These are phyloP conservation scores for Halcyon leucocephala DNA, from an alignment of 2,797 vertebrate species.

Conservation along the genomic window DNA sequence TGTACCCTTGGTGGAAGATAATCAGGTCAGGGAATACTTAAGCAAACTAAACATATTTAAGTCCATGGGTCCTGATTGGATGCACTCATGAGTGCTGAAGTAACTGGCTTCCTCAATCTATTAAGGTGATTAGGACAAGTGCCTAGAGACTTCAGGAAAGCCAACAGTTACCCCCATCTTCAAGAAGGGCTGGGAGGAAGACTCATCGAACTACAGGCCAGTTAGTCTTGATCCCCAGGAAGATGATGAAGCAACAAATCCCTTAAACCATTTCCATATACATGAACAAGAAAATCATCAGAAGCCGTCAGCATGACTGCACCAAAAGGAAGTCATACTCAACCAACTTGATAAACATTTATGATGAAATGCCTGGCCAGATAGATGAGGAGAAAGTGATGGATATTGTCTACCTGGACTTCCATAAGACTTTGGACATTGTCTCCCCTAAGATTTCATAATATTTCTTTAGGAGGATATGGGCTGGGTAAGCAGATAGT, in stretches of 20 bases:
- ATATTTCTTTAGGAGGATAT: background rate
- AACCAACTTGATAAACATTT: background rate
- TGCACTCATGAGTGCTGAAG: background rate
- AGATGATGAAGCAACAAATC: background rate
- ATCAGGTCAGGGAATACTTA: no score
- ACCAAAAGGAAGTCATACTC: no score
- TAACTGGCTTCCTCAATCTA: background rate
- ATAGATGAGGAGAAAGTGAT: background rate
- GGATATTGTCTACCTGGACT: background rate
- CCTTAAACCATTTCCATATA: background rate
- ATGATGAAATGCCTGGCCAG: background rate
- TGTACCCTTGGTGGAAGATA: no score
- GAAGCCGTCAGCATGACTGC: no score
- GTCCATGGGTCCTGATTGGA: no score
- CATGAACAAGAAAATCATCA: background rate
- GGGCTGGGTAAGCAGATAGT: background rate
- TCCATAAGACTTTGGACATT: background rate
- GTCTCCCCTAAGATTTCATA: background rate
- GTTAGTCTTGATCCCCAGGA: background rate
- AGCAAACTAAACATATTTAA: no score
- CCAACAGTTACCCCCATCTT: no score
- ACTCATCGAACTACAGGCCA: background rate
- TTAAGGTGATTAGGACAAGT: background rate
- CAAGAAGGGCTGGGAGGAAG: no score
- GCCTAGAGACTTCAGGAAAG: background rate